These are phyloP conservation scores for Actias luna DNA, from an alignment of 2,888 invertebrate genomes.

Conservation along the genomic window DNA sequence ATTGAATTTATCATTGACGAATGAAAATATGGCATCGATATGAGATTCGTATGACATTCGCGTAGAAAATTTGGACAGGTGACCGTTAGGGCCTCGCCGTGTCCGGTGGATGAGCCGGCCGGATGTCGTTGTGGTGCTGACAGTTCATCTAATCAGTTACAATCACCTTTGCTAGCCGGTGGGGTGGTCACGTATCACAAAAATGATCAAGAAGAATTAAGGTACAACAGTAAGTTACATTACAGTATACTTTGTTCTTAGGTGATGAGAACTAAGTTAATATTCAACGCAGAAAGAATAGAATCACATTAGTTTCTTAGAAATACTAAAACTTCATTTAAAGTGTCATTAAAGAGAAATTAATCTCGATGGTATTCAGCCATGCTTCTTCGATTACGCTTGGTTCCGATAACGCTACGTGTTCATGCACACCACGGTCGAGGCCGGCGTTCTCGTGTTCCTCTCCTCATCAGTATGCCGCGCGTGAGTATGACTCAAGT, in stretches of 20 bases:
- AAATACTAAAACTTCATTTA: background rate
- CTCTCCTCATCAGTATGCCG: constrained; percentile 62
- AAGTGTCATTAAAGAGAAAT: background rate
- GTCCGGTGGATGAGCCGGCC: constrained; percentile 69
- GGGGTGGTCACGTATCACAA: background rate
- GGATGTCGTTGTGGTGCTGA: constrained; percentile 54
- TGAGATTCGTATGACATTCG: constrained; percentile 32
- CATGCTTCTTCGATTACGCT: constrained; percentile 6
- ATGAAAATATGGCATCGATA: constrained; percentile 5
- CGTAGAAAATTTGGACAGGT: constrained; percentile 48
- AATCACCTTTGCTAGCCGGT: background rate
- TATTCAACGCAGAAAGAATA: background rate
- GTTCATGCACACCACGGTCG: background rate
- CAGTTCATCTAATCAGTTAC: constrained; percentile 11
- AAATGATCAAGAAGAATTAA: background rate
- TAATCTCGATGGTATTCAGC: background rate
- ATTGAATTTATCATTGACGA: background rate
- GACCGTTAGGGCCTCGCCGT: constrained; percentile 55
- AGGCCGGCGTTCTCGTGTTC: background rate
- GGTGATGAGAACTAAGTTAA: background rate
- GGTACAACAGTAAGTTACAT: background rate
- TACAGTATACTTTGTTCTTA: background rate
- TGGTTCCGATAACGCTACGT: constrained; percentile 29
- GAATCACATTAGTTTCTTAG: background rate
- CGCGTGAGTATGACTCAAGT: constrained; percentile 50